These are phyloP conservation scores for Myioborus melanocephalus DNA, from an alignment of 2,797 vertebrate genomes.

Conservation along the genomic window DNA sequence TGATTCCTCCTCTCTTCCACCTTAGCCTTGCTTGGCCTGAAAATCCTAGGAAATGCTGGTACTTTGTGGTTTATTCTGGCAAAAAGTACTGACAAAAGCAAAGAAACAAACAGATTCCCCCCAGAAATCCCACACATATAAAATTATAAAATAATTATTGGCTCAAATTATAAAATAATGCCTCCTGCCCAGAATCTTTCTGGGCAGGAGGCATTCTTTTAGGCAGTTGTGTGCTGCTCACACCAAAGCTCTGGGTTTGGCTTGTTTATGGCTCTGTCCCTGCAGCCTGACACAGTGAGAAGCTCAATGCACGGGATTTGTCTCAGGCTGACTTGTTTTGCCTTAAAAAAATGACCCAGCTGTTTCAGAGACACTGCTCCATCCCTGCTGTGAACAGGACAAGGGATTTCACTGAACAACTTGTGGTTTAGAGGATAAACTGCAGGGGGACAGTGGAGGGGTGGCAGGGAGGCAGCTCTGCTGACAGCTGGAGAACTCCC, in stretches of 20 bases:
- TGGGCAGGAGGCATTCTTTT: not conserved
- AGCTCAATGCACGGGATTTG: not conserved
- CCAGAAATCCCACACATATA: not conserved
- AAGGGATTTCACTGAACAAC: not conserved
- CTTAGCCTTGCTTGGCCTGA: not conserved
- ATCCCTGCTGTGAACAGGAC: not conserved
- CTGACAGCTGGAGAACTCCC: not conserved
- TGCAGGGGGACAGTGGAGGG: not conserved
- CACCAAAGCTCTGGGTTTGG: not conserved
- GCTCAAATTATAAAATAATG: too few relatives aligned
- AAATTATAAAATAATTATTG: too few relatives aligned
- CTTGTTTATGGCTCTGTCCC: not conserved
- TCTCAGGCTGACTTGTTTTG: not conserved
- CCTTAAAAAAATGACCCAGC: not conserved
- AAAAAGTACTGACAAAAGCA: not conserved
- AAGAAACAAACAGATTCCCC: not conserved
- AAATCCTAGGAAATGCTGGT: not conserved
- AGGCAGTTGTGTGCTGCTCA: not conserved
- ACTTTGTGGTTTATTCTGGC: not conserved
- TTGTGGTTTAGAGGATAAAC: not conserved
- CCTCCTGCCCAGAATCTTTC: not conserved
- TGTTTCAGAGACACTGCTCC: not conserved
- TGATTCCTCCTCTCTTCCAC: not conserved
- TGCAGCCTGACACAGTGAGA: not conserved
- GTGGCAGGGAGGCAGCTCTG: not conserved